These are phyloP conservation scores for Styela clava DNA, from an alignment of 23 tunicate genomes.

Conservation along the genomic window DNA sequence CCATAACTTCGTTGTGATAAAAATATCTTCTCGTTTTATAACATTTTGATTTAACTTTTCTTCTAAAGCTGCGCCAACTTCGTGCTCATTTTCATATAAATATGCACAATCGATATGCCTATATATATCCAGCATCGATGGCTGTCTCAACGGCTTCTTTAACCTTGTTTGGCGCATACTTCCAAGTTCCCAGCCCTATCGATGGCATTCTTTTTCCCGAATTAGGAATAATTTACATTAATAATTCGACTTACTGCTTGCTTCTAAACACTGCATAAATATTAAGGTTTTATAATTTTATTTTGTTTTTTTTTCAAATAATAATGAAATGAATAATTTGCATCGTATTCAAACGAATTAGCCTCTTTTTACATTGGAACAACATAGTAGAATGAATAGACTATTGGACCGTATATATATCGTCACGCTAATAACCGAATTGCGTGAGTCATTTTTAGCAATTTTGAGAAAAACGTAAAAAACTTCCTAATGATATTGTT, in stretches of 20 bases:
- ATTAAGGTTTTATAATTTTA: no score
- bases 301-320: no score
- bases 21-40: constrained; percentile 12
- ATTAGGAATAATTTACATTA: not conserved
- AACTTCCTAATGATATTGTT: no score
- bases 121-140: constrained; percentile 15
- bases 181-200: constrained; percentile 38
- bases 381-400: no score
- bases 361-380: no score
- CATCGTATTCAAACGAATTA: no score
- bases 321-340: no score
- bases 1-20: constrained; percentile 40
- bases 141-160: constrained; percentile 1
- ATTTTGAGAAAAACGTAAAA: no score
- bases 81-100: constrained; percentile 2
- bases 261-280: no score
- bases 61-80: constrained; percentile 4
- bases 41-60: not conserved
- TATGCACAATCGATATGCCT: constrained; percentile 23
- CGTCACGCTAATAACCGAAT: no score
- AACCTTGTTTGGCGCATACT: constrained; percentile 5
- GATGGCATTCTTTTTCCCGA: constrained; percentile 18
- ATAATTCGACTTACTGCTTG: not conserved
- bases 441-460: no score
- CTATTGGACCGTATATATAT: no score